These are phyloP conservation scores for Torymus auratus DNA, from an alignment of 2,888 invertebrate species.

Conservation along the genomic window DNA sequence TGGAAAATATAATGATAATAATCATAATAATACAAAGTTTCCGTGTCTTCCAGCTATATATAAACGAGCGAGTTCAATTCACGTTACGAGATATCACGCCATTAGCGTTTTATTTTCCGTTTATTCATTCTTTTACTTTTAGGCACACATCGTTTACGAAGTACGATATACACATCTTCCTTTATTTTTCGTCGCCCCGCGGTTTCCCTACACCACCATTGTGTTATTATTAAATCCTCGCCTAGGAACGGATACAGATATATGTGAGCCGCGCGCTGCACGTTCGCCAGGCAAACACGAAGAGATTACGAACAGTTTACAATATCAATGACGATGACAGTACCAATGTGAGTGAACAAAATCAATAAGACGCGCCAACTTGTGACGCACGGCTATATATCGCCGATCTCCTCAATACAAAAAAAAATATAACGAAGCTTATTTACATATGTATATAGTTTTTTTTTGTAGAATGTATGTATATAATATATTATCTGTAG, in stretches of 20 bases:
- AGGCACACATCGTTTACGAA: slow-evolving; percentile 57
- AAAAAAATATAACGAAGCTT: slow-evolving; percentile 49
- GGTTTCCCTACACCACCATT: not conserved
- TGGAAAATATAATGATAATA: slow-evolving; percentile 31
- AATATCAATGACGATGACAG: slow-evolving; percentile 9
- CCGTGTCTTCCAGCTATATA: slow-evolving; percentile 21
- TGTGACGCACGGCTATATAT: no score
- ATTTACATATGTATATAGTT: slow-evolving; percentile 37
- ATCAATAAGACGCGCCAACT: no score
- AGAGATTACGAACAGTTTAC: not conserved
- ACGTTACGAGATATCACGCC: slow-evolving; percentile 36
- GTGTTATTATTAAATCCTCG: not conserved
- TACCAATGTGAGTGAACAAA: slow-evolving; percentile 13
- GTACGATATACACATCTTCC: slow-evolving; percentile 36
- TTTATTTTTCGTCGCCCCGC: slow-evolving; percentile 1
- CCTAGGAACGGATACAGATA: slow-evolving; percentile 43
- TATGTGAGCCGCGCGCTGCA: not conserved
- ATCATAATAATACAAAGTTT: slow-evolving; percentile 9
- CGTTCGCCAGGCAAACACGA: slow-evolving; percentile 31
- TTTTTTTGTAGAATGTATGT: not conserved
- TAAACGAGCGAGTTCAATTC: slow-evolving; percentile 52
- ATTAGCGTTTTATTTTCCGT: slow-evolving; percentile 1
- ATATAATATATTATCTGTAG: slow-evolving; percentile 9
- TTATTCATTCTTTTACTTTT: slow-evolving; percentile 15
- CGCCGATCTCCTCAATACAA: not conserved